These are phyloP conservation scores for Numida meleagris DNA, from an alignment of 2,113 vertebrate species.

Conservation along the genomic window DNA sequence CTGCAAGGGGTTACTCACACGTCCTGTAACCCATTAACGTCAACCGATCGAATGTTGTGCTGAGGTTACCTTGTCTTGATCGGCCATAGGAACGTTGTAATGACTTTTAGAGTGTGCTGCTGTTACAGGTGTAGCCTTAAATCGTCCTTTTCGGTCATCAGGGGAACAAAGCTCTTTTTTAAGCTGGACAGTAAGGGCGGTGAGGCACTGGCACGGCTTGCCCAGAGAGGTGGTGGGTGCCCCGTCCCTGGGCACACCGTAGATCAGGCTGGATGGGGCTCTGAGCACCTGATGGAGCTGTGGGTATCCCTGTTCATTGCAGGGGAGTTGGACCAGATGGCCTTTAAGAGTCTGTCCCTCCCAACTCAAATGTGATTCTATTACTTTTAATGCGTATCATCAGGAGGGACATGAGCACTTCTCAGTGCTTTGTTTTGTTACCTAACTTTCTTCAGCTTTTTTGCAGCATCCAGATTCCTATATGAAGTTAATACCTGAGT, in stretches of 20 bases:
- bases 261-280: no score
- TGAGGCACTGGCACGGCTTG: no score
- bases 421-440: not conserved
- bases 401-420: not conserved
- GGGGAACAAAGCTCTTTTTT: not conserved
- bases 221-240: no score
- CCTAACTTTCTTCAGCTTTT: not conserved
- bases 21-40: constrained; percentile 43
- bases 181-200: not conserved
- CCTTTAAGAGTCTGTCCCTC: no score
- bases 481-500: not conserved
- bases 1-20: not conserved
- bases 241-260: no score
- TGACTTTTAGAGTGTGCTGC: not conserved
- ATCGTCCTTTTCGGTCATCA: not conserved
- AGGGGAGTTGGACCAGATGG: no score
- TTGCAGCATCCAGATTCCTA: not conserved
- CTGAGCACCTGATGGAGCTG: no score
- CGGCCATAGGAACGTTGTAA: not conserved
- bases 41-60: not conserved
- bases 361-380: not conserved
- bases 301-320: no score
- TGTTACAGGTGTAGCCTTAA: not conserved
- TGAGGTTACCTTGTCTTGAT: not conserved
- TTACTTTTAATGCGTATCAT: not conserved